Evolutionary conservation across 2,797 vertebrate genomes (phyloP).

Genomic region (Neosalanx taihuensis): DNA sequence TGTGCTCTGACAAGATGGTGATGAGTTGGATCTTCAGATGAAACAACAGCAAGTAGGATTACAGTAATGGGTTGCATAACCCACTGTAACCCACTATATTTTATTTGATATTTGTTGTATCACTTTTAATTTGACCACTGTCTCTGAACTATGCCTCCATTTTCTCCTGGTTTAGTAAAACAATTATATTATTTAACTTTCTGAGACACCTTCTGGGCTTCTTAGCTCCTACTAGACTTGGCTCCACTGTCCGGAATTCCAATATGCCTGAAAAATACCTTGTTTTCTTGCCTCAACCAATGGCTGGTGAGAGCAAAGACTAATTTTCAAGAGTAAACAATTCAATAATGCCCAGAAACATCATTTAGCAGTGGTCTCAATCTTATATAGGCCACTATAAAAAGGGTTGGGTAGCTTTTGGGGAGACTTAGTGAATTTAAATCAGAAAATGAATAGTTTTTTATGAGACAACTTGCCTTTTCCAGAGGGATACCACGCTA

Average conservation of each 20-base stretch:
- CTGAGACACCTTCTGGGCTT: conserved; percentile 29
- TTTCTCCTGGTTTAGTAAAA: too few species aligned
- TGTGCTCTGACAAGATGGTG: conserved; percentile 54
- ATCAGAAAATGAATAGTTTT: conserved; percentile 62
- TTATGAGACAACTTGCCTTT: conserved; percentile 67
- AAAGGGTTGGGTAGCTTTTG: conserved; percentile 58
- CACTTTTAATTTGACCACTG: too few species aligned
- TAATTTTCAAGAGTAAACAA: conserved; percentile 64
- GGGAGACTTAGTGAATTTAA: conserved; percentile 57
- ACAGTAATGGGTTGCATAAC: conserved; percentile 1
- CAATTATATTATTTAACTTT: too few species aligned
- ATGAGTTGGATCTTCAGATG: conserved; percentile 26
- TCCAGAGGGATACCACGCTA: conserved; percentile 69
- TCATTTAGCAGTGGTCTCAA: conserved; percentile 58
- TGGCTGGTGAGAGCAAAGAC: conserved; percentile 50
- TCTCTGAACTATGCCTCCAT: too few species aligned
- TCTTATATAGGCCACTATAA: conserved; percentile 63
- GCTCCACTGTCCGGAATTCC: conserved; percentile 60
- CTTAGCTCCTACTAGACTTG: conserved; percentile 62
- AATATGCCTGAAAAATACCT: conserved; percentile 58
- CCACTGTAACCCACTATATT: too few species aligned
- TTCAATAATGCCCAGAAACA: conserved; percentile 63
- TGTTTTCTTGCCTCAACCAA: conserved; percentile 65
- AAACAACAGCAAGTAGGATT: conserved; percentile 39
- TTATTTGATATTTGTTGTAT: too few species aligned